These are phyloP conservation scores for Hydractinia symbiolongicarpus DNA, from an alignment of 30 jellyfish, hydroid and myxozoan species.

Conservation along the genomic window DNA sequence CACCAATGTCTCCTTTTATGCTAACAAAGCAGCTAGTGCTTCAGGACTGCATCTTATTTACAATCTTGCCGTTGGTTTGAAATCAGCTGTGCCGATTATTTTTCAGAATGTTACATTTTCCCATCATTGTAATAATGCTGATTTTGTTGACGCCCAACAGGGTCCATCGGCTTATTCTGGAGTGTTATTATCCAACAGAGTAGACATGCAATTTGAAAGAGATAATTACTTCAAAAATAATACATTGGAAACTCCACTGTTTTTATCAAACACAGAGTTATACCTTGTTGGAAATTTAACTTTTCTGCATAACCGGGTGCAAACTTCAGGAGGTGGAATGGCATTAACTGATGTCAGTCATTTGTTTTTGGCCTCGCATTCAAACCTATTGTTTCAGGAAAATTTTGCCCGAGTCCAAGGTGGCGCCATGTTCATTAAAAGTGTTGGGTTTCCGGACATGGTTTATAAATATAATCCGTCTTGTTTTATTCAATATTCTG, in stretches of 20 bases:
- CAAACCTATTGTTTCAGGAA: constrained; percentile 39
- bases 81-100: constrained; percentile 20
- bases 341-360: constrained; percentile 69
- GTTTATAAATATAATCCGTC: constrained; percentile 69
- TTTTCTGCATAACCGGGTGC: constrained; percentile 35
- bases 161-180: constrained; percentile 64
- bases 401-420: constrained; percentile 59
- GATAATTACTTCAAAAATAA: constrained; percentile 26
- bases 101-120: constrained; percentile 43
- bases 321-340: constrained; percentile 74
- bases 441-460: constrained; percentile 71
- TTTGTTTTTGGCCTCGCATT: constrained; percentile 39
- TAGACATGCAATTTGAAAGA: constrained; percentile 49
- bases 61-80: background rate
- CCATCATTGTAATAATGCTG: constrained; percentile 28
- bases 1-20: constrained; percentile 9
- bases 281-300: constrained; percentile 37
- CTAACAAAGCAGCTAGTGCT: constrained; percentile 58
- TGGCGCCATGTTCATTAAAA: constrained; percentile 66
- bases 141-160: background rate
- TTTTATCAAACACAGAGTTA: constrained; percentile 61
- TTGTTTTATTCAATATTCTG: constrained; percentile 58
- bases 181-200: constrained; percentile 41
- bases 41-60: constrained; percentile 56
- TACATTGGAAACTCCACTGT: constrained; percentile 47